phyloP scores from a whole-genome alignment of 2,797 vertebrate genomes.

The Myotis myotis region DNA sequence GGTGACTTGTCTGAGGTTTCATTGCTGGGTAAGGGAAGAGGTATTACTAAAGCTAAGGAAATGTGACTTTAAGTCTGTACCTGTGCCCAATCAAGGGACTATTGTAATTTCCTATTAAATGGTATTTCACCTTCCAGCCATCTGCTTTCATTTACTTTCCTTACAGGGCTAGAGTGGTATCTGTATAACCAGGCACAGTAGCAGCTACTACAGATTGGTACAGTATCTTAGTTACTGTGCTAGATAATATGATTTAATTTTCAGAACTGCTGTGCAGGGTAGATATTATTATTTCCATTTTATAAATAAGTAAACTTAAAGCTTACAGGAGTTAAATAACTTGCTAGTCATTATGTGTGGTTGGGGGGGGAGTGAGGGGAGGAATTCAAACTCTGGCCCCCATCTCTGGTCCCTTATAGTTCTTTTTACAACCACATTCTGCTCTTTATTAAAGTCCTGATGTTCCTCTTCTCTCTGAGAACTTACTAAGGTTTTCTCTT shows the following conservation, averaged over 20 bases:
- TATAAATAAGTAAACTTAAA: conserved; percentile 18
- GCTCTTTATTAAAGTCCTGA: conserved; percentile 34
- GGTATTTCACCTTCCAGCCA: background rate
- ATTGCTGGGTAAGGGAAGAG: background rate
- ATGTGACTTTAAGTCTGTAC: background rate
- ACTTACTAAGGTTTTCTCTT: conserved; percentile 10
- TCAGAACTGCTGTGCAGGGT: background rate
- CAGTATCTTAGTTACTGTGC: background rate
- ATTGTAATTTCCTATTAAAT: background rate
- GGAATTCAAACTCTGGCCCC: background rate
- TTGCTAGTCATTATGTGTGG: background rate
- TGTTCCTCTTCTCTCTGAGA: conserved; percentile 43
- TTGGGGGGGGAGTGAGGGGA: background rate
- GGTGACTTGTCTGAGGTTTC: background rate
- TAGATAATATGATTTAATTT: background rate
- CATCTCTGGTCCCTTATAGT: background rate
- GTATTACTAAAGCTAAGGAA: background rate
- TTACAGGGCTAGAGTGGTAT: background rate
- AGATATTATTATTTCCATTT: background rate
- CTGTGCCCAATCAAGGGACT: background rate
- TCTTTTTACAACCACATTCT: background rate
- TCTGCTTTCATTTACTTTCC: conserved; percentile 26
- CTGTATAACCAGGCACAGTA: background rate
- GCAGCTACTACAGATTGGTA: background rate
- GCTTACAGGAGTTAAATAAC: background rate